phyloP scores from a whole-genome alignment of 2,113 vertebrate species.

The Lanius ludovicianus region DNA sequence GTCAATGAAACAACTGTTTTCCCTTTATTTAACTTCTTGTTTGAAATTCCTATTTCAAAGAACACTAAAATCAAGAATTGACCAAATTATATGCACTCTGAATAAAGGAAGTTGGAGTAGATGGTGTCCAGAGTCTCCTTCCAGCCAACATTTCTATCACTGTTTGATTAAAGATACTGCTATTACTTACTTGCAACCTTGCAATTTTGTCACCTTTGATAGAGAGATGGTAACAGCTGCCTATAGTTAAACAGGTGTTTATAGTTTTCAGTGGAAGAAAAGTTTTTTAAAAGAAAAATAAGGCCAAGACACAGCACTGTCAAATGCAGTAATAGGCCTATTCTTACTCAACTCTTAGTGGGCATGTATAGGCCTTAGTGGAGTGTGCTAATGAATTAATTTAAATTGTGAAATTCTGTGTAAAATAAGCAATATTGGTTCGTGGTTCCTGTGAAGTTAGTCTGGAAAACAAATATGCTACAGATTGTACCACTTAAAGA shows the following conservation, averaged over 20 bases:
- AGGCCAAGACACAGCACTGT: not conserved
- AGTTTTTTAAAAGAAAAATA: not conserved
- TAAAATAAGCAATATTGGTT: not conserved
- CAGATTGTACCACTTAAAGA: not conserved
- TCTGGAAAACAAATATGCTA: not conserved
- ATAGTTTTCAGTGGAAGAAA: not conserved
- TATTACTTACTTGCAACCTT: not conserved
- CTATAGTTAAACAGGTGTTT: not conserved
- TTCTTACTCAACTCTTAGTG: not conserved
- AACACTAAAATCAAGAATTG: not conserved
- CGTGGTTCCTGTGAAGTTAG: not conserved
- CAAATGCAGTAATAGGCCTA: not conserved
- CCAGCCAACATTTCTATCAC: not conserved
- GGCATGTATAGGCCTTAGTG: fast-evolving
- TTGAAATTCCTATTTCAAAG: not conserved
- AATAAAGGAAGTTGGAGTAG: not conserved
- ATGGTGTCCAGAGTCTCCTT: not conserved
- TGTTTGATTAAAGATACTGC: not conserved
- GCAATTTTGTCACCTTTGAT: not conserved
- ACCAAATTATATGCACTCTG: not conserved
- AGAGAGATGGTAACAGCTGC: not conserved
- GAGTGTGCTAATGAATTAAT: not conserved
- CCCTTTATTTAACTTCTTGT: not conserved
- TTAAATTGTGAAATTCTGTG: not conserved
- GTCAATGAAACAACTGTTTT: not conserved